Evolutionary conservation across 2,888 invertebrate genomes (phyloP).

Genomic region (Celastrina argiolus): DNA sequence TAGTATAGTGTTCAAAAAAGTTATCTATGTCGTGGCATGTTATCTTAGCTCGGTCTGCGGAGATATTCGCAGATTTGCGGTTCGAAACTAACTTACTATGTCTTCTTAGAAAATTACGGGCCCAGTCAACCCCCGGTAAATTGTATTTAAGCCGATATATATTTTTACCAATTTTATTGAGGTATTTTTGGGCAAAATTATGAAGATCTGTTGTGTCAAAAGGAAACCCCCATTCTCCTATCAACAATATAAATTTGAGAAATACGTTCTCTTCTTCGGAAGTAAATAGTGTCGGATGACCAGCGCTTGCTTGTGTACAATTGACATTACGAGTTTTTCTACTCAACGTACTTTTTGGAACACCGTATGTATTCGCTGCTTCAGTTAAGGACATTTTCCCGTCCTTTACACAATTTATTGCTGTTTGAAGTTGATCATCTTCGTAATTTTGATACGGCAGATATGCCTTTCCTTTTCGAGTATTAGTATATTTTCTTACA

Average conservation of each 20-base stretch:
- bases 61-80: conserved; percentile 27
- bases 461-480: conserved; percentile 16
- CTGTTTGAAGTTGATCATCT: conserved; percentile 25
- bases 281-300: conserved; percentile 30
- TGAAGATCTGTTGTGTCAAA: conserved; percentile 28
- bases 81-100: conserved; percentile 29
- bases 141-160: conserved; percentile 28
- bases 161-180: conserved; percentile 30
- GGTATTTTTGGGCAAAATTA: conserved; percentile 30
- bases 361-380: conserved; percentile 26
- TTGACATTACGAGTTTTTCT: conserved; percentile 29
- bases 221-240: conserved; percentile 31
- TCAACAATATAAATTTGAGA: conserved; percentile 23
- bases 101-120: conserved; percentile 28
- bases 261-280: conserved; percentile 26
- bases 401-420: conserved; percentile 23
- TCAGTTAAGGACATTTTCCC: conserved; percentile 19
- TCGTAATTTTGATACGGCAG: conserved; percentile 21
- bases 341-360: conserved; percentile 28
- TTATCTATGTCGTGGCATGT: conserved; percentile 23
- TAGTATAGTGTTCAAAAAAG: conserved; percentile 22
- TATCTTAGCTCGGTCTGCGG: conserved; percentile 26
- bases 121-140: conserved; percentile 31
- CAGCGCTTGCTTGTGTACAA: conserved; percentile 30
- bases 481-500: conserved; percentile 19